Evolutionary conservation across 2,888 invertebrate species (phyloP).

Genomic region (Hypercompe scribonia): DNA sequence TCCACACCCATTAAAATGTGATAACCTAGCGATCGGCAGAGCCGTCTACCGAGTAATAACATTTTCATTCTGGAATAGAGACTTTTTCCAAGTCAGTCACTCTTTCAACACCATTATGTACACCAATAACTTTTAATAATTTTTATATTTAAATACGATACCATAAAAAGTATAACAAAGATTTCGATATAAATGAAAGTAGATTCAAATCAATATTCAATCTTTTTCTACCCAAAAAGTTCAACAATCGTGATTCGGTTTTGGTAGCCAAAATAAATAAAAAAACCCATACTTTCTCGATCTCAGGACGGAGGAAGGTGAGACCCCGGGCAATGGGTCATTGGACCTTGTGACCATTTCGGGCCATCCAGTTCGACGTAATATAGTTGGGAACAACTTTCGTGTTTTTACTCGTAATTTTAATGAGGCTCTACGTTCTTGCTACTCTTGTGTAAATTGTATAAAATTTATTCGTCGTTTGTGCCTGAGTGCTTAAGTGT

Average conservation of each 20-base stretch:
- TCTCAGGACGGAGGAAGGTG: conserved; percentile 52
- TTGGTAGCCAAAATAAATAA: conserved; percentile 45
- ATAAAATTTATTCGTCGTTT: not conserved
- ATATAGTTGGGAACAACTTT: conserved; percentile 39
- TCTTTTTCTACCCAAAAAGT: conserved; percentile 36
- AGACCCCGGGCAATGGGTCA: conserved; percentile 62
- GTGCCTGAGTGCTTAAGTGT: not conserved
- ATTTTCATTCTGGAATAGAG: no score
- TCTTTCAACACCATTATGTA: no score
- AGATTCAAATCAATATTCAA: conserved; percentile 25
- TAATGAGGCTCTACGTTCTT: not conserved
- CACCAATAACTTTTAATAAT: no score
- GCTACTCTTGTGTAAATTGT: not conserved
- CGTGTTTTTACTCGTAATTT: conserved; percentile 1
- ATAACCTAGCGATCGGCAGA: no score
- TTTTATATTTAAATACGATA: no score
- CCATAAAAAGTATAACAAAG: conserved; percentile 4
- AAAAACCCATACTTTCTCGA: conserved; percentile 47
- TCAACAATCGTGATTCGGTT: conserved; percentile 30
- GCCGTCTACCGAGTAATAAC: no score
- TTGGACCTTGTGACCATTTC: conserved; percentile 67
- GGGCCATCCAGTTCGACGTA: conserved; percentile 44
- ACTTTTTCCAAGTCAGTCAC: no score
- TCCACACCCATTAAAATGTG: no score
- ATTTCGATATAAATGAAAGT: conserved; percentile 45